A percentile compares a stretch with the other conserved stretches of the same genome.
phyloP scores from a whole-genome alignment of 2,113 vertebrate genomes.

The Hyperoodon ampullatus region DNA sequence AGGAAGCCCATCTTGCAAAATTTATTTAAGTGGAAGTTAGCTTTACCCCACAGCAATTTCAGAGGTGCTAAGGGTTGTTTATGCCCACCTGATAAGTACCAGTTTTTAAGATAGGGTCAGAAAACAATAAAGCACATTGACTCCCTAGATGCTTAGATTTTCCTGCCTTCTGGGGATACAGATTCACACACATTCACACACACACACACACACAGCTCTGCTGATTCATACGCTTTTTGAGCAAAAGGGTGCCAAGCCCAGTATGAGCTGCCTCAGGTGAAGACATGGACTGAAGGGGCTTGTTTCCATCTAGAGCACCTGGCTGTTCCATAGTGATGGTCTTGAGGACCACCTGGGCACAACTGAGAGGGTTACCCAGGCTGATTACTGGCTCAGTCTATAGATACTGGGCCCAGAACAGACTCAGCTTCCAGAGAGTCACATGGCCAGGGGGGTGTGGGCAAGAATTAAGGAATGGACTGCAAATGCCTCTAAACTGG shows the following conservation, averaged over 20 bases:
- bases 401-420: background rate
- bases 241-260: background rate
- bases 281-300: background rate
- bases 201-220: background rate
- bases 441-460: background rate
- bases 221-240: background rate
- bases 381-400: background rate
- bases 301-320: background rate
- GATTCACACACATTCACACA: background rate
- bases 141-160: background rate
- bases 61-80: background rate
- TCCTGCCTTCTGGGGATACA: background rate
- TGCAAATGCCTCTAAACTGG: background rate
- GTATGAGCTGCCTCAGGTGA: background rate
- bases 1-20: constrained; percentile 1
- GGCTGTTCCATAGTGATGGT: background rate
- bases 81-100: background rate
- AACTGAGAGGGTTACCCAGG: background rate
- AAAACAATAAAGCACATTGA: background rate
- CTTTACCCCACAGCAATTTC: background rate
- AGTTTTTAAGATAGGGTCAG: background rate
- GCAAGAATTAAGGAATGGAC: background rate
- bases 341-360: background rate
- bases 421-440: background rate
- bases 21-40: constrained; percentile 3